phyloP scores from a whole-genome alignment of 2,113 vertebrate genomes.

The Podarcis raffonei region DNA sequence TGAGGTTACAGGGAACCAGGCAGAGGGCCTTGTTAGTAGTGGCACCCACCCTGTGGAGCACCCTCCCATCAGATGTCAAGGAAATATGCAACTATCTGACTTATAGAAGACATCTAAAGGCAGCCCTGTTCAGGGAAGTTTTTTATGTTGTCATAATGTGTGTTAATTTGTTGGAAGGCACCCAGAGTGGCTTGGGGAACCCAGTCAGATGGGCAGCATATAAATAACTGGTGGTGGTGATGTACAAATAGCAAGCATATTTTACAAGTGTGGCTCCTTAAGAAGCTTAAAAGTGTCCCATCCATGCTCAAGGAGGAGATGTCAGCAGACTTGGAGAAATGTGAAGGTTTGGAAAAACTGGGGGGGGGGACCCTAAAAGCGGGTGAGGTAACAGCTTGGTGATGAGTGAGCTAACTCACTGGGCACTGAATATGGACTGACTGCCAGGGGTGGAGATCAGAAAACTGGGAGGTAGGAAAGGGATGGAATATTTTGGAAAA shows the following conservation, averaged over 20 bases:
- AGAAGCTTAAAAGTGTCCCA: neutral
- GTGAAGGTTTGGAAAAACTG: neutral
- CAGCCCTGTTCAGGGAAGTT: no score
- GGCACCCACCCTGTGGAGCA: no score
- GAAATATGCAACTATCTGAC: no score
- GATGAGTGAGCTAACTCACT: neutral
- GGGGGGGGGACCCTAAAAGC: neutral
- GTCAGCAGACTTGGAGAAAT: neutral
- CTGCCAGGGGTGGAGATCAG: neutral
- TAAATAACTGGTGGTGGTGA: no score
- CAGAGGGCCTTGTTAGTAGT: no score
- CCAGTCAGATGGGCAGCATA: no score
- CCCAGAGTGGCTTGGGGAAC: no score
- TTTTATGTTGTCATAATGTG: no score
- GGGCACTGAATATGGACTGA: neutral
- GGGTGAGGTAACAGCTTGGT: neutral
- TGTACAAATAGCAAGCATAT: neutral
- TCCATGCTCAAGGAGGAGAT: neutral
- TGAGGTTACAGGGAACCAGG: no score
- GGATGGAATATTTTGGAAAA: neutral
- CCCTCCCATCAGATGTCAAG: no score
- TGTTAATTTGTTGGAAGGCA: no score
- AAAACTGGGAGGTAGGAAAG: neutral
- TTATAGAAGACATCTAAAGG: no score
- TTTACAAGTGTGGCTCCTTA: neutral